Percentiles rank a stretch among this genome's conserved stretches.
phyloP scores from a whole-genome alignment of 2,113 vertebrate species.

The Rattus rattus region DNA sequence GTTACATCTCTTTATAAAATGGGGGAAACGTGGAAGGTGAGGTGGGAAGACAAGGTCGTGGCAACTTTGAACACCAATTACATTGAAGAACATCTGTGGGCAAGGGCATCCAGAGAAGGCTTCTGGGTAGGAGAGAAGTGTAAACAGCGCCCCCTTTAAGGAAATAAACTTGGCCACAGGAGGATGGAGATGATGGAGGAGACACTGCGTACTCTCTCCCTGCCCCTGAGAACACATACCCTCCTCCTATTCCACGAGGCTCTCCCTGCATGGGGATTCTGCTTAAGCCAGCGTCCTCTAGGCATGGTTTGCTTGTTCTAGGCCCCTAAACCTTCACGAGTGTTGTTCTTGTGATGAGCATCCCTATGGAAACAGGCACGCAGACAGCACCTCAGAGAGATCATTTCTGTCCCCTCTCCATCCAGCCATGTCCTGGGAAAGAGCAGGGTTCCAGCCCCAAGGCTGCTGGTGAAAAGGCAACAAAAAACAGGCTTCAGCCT shows the following conservation, averaged over 20 bases:
- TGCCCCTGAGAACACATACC: background rate
- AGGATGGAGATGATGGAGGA: background rate
- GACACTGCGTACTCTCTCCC: background rate
- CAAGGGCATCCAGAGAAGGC: background rate
- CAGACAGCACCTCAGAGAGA: background rate
- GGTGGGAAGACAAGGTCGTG: accelerated
- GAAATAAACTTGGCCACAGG: background rate
- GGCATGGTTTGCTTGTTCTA: background rate
- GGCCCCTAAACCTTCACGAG: background rate
- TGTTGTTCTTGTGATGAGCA: background rate
- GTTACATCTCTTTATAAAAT: background rate
- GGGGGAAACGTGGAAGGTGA: background rate
- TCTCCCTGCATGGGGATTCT: background rate
- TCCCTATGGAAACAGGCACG: background rate
- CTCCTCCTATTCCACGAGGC: background rate
- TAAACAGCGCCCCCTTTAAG: background rate
- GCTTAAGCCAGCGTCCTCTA: background rate
- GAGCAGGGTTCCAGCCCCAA: background rate
- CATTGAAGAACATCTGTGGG: background rate
- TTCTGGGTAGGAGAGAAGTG: background rate
- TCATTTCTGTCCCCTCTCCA: background rate
- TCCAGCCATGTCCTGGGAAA: background rate
- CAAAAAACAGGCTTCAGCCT: too few relatives aligned
- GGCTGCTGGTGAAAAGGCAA: background rate
- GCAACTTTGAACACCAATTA: background rate